Evolutionary conservation across 2,888 invertebrate genomes (phyloP).

Genomic region (Cancer borealis): DNA sequence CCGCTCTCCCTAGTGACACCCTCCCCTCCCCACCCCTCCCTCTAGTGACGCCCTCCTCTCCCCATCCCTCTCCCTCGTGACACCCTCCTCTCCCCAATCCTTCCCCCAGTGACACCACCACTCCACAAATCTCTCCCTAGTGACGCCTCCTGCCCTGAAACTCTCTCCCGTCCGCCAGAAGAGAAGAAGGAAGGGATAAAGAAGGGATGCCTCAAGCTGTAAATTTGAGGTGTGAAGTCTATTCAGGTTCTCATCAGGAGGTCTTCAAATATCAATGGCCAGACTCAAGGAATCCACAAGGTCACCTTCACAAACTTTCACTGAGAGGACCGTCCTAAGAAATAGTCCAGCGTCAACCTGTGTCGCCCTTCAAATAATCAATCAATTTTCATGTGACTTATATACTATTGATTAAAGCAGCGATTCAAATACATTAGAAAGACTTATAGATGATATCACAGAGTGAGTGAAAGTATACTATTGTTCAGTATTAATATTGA

Average conservation of each 20-base stretch:
- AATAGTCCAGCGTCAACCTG: neutral
- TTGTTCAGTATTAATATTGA: no score
- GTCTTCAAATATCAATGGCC: neutral
- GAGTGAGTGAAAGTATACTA: no score
- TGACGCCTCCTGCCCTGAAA: no score
- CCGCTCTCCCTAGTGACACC: no score
- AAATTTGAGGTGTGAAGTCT: neutral
- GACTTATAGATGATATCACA: no score
- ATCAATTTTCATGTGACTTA: neutral
- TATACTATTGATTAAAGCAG: neutral
- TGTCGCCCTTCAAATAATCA: neutral
- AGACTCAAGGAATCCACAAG: neutral
- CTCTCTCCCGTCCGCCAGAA: neutral
- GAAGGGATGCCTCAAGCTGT: neutral
- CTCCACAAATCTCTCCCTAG: no score
- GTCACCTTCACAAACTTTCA: neutral
- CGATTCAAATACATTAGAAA: neutral
- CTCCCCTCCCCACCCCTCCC: no score
- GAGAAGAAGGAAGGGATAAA: neutral
- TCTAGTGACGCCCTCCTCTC: no score
- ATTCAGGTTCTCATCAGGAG: neutral
- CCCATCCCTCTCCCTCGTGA: no score
- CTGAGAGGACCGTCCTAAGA: neutral
- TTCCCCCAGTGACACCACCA: no score
- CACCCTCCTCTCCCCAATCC: no score